Percentiles rank a stretch among this genome's conserved stretches.
phyloP scores from a whole-genome alignment of 2,113 vertebrate species.

The Pomatostomus ruficeps region DNA sequence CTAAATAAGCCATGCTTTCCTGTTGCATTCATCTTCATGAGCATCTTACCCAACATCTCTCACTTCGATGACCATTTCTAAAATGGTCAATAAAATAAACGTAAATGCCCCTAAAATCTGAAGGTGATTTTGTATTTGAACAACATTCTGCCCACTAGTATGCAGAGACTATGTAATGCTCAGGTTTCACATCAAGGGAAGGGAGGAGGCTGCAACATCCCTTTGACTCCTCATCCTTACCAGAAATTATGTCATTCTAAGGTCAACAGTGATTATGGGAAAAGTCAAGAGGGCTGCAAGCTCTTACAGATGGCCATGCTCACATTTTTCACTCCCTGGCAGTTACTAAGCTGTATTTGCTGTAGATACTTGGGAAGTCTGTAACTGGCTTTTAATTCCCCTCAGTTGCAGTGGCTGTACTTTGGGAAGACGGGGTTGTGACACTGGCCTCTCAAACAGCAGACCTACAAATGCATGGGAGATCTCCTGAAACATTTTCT shows the following conservation, averaged over 20 bases:
- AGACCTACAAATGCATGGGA: not conserved
- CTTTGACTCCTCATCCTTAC: not conserved
- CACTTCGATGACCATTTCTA: not conserved
- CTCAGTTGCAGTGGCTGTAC: not conserved
- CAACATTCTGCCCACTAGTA: not conserved
- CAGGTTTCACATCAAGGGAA: not conserved
- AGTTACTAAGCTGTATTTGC: not conserved
- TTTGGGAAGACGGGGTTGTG: not conserved
- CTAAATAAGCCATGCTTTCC: not conserved
- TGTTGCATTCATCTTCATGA: not conserved
- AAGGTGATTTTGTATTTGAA: not conserved
- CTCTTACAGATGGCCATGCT: not conserved
- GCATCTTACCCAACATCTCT: fast-evolving
- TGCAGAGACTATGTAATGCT: not conserved
- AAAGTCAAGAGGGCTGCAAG: not conserved
- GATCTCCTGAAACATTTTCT: not conserved
- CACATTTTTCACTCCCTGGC: not conserved
- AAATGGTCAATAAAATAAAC: not conserved
- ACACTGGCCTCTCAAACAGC: not conserved
- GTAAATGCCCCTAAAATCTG: not conserved
- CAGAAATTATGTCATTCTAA: not conserved
- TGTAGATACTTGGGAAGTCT: not conserved
- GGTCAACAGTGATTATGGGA: not conserved
- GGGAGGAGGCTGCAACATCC: not conserved
- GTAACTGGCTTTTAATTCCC: not conserved